Conservation (phyloP, 2,797 vertebrate genomes). For the Cheirogaleus major region DNA sequence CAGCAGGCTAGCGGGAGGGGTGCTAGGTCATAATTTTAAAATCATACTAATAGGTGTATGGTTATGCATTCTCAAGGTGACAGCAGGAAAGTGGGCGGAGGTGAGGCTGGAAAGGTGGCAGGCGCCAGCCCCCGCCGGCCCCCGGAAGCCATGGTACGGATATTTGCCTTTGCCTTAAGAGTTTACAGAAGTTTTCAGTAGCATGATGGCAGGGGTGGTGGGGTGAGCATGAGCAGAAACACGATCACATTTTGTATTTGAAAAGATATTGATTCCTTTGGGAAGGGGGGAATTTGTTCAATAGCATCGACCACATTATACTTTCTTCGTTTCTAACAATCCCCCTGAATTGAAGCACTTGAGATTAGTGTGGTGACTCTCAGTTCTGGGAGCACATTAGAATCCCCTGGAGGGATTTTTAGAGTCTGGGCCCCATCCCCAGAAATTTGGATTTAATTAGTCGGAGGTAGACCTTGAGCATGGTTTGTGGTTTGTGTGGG, state of each 20-base stretch:
- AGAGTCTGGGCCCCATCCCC: not conserved
- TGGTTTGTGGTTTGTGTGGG: not conserved
- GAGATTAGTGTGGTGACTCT: not conserved
- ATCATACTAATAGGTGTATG: not conserved
- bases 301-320: rapidly evolving
- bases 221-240: not conserved
- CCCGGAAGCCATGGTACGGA: not conserved
- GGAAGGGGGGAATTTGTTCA: not conserved
- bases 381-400: not conserved
- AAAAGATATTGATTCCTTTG: not conserved
- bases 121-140: not conserved
- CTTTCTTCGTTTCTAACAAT: not conserved
- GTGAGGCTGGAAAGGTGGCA: not conserved
- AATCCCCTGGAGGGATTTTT: not conserved
- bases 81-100: not conserved
- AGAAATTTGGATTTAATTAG: not conserved
- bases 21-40: not conserved
- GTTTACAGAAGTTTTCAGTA: not conserved
- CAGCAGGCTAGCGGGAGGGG: not conserved
- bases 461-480: not conserved
- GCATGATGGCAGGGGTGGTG: not conserved
- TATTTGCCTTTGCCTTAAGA: not conserved
- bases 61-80: slow-evolving; percentile 6
- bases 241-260: not conserved
- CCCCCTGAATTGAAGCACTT: not conserved